A percentile compares a stretch with the other conserved stretches of the same genome.
Evolutionary conservation across 2,888 invertebrate genomes (phyloP).

Genomic region (Drosophila setosimentum): DNA sequence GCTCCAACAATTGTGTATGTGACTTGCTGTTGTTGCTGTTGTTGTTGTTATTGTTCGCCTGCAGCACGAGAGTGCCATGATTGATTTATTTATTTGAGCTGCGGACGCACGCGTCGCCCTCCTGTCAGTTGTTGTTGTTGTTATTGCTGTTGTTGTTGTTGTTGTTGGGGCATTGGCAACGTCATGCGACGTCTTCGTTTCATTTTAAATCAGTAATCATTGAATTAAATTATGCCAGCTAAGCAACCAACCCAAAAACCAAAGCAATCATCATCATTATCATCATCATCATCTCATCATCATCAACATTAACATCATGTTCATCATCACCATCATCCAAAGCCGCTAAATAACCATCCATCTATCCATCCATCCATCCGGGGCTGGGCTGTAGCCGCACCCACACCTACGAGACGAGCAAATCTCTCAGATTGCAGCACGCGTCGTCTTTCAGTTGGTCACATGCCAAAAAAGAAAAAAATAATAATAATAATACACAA

Average conservation of each 20-base stretch:
- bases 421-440: conserved; percentile 60
- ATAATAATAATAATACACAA: background rate
- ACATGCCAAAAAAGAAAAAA: conserved; percentile 59
- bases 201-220: conserved; percentile 80
- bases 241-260: conserved; percentile 42
- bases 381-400: conserved; percentile 72
- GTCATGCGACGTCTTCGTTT: conserved; percentile 63
- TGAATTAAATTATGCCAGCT: conserved; percentile 79
- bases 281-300: conserved; percentile 22
- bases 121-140: conserved; percentile 21
- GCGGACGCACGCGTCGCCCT: conserved; percentile 62
- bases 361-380: conserved; percentile 44
- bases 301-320: conserved; percentile 18
- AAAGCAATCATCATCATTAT: conserved; percentile 37
- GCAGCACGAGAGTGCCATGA: conserved; percentile 64
- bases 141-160: conserved; percentile 13
- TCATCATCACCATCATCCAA: conserved; percentile 33
- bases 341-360: conserved; percentile 35
- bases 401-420: conserved; percentile 69
- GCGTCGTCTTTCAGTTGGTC: conserved; percentile 63
- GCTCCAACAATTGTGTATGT: conserved; percentile 27
- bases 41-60: conserved; percentile 18
- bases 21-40: conserved; percentile 10
- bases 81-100: conserved; percentile 80
- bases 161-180: conserved; percentile 50